Conservation (phyloP, 2,888 invertebrate genomes). For the Lysandra bellargus region DNA sequence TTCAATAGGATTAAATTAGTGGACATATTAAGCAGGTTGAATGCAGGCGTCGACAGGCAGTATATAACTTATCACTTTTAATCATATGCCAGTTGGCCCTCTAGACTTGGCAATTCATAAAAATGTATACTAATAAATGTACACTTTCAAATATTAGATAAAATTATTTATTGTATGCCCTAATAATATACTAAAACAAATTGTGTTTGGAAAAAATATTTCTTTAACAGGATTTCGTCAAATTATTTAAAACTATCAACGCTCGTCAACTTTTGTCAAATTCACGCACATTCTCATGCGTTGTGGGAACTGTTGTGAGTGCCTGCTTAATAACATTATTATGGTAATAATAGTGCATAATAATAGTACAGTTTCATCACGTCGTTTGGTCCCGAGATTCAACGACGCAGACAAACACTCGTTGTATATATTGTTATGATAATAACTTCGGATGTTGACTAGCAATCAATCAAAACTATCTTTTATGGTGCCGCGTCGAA, state of each 20-base stretch:
- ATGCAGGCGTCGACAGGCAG: too few species aligned
- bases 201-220: background rate
- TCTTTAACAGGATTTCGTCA: background rate
- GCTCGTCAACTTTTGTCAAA: background rate
- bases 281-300: background rate
- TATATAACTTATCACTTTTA: too few species aligned
- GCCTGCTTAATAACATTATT: background rate
- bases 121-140: too few species aligned
- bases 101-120: too few species aligned
- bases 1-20: too few species aligned
- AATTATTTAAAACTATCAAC: background rate
- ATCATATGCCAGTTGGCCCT: too few species aligned
- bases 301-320: slow-evolving; percentile 5
- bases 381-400: background rate
- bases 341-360: background rate
- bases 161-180: too few species aligned
- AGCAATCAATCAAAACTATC: slow-evolving; percentile 13
- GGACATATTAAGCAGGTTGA: too few species aligned
- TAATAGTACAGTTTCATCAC: background rate
- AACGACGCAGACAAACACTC: slow-evolving; percentile 17
- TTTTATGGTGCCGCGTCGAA: slow-evolving; percentile 6
- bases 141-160: too few species aligned
- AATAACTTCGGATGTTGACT: background rate
- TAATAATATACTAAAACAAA: background rate
- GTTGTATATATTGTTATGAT: background rate